Percentiles rank a stretch among this genome's conserved stretches.
These are phyloP conservation scores for Podarcis lilfordi DNA, from an alignment of 2,797 vertebrate species.

Conservation along the genomic window DNA sequence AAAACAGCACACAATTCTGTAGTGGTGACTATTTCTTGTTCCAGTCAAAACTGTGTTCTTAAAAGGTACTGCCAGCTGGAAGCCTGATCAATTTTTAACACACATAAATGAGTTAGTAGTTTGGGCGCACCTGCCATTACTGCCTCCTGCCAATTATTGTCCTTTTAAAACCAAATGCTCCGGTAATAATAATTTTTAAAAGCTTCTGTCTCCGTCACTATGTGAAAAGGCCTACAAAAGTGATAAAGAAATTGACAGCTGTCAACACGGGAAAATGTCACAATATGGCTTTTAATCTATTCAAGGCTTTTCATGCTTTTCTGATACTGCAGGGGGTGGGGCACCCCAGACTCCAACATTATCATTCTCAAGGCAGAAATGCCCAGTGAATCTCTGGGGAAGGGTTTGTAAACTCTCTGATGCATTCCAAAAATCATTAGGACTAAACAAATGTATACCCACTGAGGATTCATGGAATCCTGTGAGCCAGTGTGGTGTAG, in stretches of 20 bases:
- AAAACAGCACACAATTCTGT: not conserved
- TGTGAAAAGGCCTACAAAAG: conserved; percentile 10
- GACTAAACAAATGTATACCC: not conserved
- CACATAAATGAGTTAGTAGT: conserved; percentile 11
- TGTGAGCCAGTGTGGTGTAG: too few relatives aligned
- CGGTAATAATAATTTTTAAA: not conserved
- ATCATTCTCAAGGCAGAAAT: not conserved
- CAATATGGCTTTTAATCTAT: not conserved
- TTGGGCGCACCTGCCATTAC: not conserved
- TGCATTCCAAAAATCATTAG: not conserved
- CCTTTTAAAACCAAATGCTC: conserved; percentile 12
- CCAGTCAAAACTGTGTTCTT: conserved; percentile 10
- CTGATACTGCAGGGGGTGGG: not conserved
- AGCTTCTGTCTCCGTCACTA: not conserved
- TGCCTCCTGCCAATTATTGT: conserved; percentile 9
- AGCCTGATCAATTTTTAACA: conserved; percentile 4
- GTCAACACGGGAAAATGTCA: conserved; percentile 21
- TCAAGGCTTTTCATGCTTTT: not conserved
- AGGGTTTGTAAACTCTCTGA: too few relatives aligned
- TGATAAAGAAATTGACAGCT: conserved; percentile 30
- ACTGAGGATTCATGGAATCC: not conserved
- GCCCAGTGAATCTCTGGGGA: not conserved
- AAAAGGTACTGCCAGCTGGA: not conserved
- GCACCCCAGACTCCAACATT: not conserved
- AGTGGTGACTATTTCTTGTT: not conserved